phyloP scores from a whole-genome alignment of 2,888 invertebrate species.

The Prostheceraeus crozeri region DNA sequence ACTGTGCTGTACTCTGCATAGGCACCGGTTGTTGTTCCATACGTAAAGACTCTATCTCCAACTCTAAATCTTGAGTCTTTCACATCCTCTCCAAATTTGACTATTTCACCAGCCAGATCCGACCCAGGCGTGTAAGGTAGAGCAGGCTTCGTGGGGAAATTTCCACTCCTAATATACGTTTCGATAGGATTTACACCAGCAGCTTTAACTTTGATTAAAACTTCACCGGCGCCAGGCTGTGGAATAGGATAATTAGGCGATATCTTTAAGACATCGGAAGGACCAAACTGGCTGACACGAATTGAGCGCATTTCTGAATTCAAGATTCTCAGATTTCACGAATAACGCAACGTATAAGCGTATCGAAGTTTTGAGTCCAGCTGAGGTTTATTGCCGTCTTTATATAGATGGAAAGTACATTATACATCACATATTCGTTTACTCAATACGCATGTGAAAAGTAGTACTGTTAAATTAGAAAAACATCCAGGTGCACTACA shows the following conservation, averaged over 20 bases:
- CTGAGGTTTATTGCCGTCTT: too few species aligned
- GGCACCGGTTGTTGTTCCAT: constrained; percentile 52
- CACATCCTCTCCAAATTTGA: background rate
- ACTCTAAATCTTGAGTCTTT: constrained; percentile 46
- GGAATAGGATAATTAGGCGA: constrained; percentile 49
- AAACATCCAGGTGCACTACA: too few species aligned
- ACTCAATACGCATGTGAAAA: too few species aligned
- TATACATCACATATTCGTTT: too few species aligned
- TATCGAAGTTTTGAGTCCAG: too few species aligned
- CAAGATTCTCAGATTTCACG: too few species aligned
- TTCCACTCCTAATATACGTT: constrained; percentile 60
- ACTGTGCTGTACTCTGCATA: constrained; percentile 59
- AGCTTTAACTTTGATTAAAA: constrained; percentile 59
- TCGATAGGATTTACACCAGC: constrained; percentile 62
- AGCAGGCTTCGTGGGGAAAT: constrained; percentile 54
- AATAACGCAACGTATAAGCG: too few species aligned
- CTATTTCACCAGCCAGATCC: constrained; percentile 18
- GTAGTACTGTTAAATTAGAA: too few species aligned
- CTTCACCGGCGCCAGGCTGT: constrained; percentile 49
- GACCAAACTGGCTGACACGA: constrained; percentile 57
- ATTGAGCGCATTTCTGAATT: constrained; percentile 44
- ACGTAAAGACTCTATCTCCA: constrained; percentile 58
- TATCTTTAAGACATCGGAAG: constrained; percentile 56
- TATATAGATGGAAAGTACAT: too few species aligned
- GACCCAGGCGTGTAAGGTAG: constrained; percentile 12